Evolutionary conservation across 2,113 vertebrate genomes (phyloP).

Genomic region (Garra rufa): DNA sequence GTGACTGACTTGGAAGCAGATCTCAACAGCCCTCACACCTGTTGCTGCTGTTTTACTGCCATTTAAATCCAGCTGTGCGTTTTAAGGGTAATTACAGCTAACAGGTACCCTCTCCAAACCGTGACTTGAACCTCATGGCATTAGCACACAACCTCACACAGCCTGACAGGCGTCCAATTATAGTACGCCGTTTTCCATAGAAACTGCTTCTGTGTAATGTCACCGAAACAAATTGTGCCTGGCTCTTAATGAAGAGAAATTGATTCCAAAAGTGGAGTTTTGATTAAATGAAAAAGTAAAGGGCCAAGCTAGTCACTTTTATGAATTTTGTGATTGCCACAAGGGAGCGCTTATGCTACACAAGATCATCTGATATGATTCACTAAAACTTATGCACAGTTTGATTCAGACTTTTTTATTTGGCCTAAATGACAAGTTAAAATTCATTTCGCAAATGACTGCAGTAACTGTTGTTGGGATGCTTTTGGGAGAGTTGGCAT

Average conservation of each 20-base stretch:
- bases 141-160: slow-evolving; percentile 64
- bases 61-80: slow-evolving; percentile 71
- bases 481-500: background rate
- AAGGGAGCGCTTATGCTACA: slow-evolving; percentile 55
- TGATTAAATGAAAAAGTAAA: background rate
- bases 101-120: slow-evolving; percentile 65
- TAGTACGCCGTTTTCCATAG: background rate
- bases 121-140: slow-evolving; percentile 58
- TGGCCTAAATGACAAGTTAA: background rate
- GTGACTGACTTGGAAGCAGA: slow-evolving; percentile 38
- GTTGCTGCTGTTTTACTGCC: slow-evolving; percentile 64
- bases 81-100: slow-evolving; percentile 67
- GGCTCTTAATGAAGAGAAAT: background rate
- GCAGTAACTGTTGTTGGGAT: background rate
- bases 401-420: slow-evolving; percentile 8
- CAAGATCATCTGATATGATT: background rate
- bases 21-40: slow-evolving; percentile 59
- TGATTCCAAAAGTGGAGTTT: background rate
- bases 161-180: slow-evolving; percentile 55
- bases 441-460: background rate
- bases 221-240: background rate
- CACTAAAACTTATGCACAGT: background rate
- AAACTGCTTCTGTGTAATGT: slow-evolving; percentile 37
- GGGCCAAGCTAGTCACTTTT: background rate
- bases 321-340: slow-evolving; percentile 17